These are phyloP conservation scores for Drosophila parabipectinata DNA, from an alignment of 1,140 invertebrate species.

Conservation along the genomic window DNA sequence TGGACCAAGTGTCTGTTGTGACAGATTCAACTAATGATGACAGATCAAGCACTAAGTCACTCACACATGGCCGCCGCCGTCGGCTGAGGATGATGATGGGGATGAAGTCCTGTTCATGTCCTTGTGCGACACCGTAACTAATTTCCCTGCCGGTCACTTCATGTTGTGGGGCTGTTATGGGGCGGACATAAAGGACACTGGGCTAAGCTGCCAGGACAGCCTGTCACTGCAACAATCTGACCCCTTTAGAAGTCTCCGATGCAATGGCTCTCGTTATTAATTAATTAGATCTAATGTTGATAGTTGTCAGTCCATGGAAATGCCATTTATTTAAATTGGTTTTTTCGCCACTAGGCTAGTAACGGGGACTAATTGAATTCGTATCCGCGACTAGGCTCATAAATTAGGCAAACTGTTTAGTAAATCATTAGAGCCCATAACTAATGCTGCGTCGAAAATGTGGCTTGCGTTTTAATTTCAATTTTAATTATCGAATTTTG, in stretches of 20 bases:
- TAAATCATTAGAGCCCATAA: slow-evolving; percentile 24
- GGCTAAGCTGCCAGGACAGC: slow-evolving; percentile 24
- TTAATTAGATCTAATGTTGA: slow-evolving; percentile 48
- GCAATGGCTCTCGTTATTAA: slow-evolving; percentile 34
- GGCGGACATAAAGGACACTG: slow-evolving; percentile 28
- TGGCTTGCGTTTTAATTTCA: slow-evolving; percentile 21
- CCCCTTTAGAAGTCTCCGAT: background rate
- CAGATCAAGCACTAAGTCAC: slow-evolving; percentile 55
- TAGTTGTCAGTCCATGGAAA: slow-evolving; percentile 2
- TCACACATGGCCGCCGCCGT: slow-evolving; percentile 29
- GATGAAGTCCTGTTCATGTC: slow-evolving; percentile 13
- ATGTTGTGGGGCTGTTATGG: slow-evolving; percentile 22
- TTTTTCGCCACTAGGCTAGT: background rate
- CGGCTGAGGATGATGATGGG: background rate
- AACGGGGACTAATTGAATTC: slow-evolving; percentile 25
- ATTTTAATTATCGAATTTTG: slow-evolving; percentile 21
- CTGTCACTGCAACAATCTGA: slow-evolving; percentile 17
- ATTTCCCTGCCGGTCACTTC: slow-evolving; percentile 50
- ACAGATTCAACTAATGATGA: slow-evolving; percentile 63
- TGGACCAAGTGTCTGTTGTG: slow-evolving; percentile 59
- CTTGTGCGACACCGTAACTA: slow-evolving; percentile 57
- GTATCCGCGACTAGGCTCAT: slow-evolving; percentile 12
- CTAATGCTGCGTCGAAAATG: slow-evolving; percentile 18
- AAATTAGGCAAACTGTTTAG: slow-evolving; percentile 42
- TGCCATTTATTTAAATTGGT: slow-evolving; percentile 8